Percentiles rank a stretch among this genome's conserved stretches.
Conservation (phyloP, 1,140 invertebrate genomes). For the Drosophila orosa region DNA sequence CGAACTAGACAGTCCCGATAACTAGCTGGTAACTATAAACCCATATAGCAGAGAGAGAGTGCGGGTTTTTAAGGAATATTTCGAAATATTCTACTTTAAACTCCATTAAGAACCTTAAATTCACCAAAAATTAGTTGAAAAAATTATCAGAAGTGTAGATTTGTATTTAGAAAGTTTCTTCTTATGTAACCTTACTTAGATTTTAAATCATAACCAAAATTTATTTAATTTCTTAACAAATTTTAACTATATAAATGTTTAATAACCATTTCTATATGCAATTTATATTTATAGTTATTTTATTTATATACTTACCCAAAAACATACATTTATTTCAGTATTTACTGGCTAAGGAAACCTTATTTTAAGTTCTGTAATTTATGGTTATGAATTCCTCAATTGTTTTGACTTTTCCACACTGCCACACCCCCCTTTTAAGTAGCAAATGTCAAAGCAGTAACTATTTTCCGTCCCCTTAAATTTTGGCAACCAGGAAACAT, state of each 20-base stretch:
- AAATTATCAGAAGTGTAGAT: too few species aligned
- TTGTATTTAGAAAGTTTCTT: too few species aligned
- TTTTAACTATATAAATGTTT: neutral
- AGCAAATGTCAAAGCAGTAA: constrained; percentile 11
- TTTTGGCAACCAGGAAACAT: constrained; percentile 1
- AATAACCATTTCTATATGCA: neutral
- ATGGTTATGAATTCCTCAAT: neutral
- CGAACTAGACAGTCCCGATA: neutral
- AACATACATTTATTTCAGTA: neutral
- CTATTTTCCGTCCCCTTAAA: neutral
- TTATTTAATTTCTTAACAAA: neutral
- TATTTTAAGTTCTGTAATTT: neutral
- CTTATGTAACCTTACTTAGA: too few species aligned
- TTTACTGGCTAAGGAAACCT: neutral
- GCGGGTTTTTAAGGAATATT: neutral
- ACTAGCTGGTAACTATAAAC: neutral
- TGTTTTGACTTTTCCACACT: neutral
- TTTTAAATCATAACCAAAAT: too few species aligned
- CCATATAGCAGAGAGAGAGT: neutral
- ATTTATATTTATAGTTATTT: neutral
- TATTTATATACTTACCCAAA: neutral
- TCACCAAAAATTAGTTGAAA: neutral
- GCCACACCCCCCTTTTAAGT: constrained; percentile 13
- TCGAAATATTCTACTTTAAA: neutral
- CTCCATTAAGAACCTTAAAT: neutral